Base-by-base conservation (phyloP, 2,888 invertebrate species). In the Cerceris rybyensis region DNA sequence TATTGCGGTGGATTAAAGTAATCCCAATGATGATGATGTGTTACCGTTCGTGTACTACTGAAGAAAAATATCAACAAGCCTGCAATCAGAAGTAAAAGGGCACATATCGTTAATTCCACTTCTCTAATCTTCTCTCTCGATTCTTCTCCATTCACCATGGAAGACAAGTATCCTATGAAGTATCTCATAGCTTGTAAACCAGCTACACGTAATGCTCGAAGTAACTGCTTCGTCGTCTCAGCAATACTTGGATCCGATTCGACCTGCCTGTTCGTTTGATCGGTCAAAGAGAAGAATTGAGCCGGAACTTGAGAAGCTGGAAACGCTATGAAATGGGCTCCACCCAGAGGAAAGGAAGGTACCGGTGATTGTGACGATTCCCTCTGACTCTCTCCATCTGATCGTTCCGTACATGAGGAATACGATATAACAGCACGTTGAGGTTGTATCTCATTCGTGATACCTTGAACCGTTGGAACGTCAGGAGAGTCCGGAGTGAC, bases 11-110 rank as follows among this genome's bases (percentile, higher is more conserved):
- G 97, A 93, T 97, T 97, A 87, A 97, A 96, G 92, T 96, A 97
- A 91, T 97, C 97, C 97, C 97, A 97, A 87, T 97, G 97, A 91
- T 97, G 96, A 91, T 97, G 96, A 90, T 97, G 96, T 64, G 95
- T 95, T 70, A 95, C 94, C 78, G 93, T 93, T 64, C 93, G 93
- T 78, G 95, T 95, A 81, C 95, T 95, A 77, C 96, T 95, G 75
- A 96, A 94, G 65, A 96, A 95, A 81, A 97, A 94, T 92, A 97
- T 94, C 79, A 97, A 94, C 75, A 97, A 93, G 14, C 96, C 96
- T 65, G 96, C 96, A 50, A 97, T 94, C 80, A 97, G 93, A 65
- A 97, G 94, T 75, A 98, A 94, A 80, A 97, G 94, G 88, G 97
- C 96, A 71, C 97, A 95, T 86, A 97, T 93, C 6, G 96, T 95